Evolutionary conservation across 2,888 invertebrate species (phyloP), one percentile per base, ranked within the genome.

Genomic region (Gordius sp.): DNA sequence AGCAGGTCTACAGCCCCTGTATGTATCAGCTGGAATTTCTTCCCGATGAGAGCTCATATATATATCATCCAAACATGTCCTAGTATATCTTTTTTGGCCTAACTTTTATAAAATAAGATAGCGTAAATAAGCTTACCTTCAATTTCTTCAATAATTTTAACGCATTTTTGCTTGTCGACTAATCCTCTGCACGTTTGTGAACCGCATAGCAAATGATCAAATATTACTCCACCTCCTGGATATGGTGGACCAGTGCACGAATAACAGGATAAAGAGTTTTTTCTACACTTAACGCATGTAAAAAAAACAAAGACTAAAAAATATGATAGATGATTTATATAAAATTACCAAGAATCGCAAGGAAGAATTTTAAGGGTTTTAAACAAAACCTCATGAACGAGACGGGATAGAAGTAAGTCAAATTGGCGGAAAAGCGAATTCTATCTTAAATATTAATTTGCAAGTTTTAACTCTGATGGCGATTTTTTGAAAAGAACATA

Each of bases 21-120:
- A 47, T 20, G 47, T 47, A 23, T 47, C 47, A 8, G 47, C 47
- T 16, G 47, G 47, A 47, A 47, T 47, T 16, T 47, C 47, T 47
- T 47, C 47, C 8, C 18, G 4, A 23, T 47, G 47, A 23, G 47
- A 47, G 20, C 13, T 16, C 8, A 4, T 23, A 47, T 47, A 47
- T 23, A 47, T 20, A 23, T 16, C 47, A 47, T 47, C 24, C 23
- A 47, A 20, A 23, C 47, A 47, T 8, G 47, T 8, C 8, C 47
- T 16, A 8, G 47, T 47, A 47, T 47, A 47, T 23, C n/a, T 16
- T 23, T 8, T 47, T 47, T 47, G 47, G 8, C 18, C 47, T 47
- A 33, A 33, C n/a, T 33, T 33, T 13, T 33, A 33, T 23, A 47
- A 47, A 16, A 47, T 16, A 47, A 47, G 8, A 8, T 16, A 20